Base-by-base conservation (phyloP, 2,797 vertebrate species). In the Lithobates pipiens region DNA sequence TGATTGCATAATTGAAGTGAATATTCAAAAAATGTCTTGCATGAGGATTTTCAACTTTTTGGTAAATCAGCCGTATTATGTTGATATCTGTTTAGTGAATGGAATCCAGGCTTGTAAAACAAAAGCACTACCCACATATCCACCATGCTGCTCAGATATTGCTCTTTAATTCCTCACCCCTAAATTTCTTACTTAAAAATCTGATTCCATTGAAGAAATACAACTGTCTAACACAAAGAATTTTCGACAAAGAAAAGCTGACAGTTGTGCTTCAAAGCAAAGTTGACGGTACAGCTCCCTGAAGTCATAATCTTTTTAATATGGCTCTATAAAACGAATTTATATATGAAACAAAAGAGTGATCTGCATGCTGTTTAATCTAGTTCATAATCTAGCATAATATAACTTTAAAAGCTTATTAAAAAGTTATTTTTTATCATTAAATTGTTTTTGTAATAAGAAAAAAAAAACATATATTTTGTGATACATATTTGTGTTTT, bases 291-390 rank as follows among this genome's bases (percentile, higher is more conserved):
- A 39, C 65, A n/a, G 34, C 63, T 80, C 77, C 72, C 71, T 50
- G 15, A 67, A 69, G 84, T 50, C 77, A 42, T 50, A 42, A 44
- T 42, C 44, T 57, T 85, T 67, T 68, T 76, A 85, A 80, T 69
- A 76, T 68, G 2, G 15, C n/a, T 50, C 72, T 21, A 77, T 77
- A 65, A 78, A 73, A 71, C 18, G 88, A 76, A 90, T 84, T 89
- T 89, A 81, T 89, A 89, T 88, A 79, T 88, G 88, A 87, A 87
- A 71, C 70, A 57, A 86, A 77, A 78, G 10, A 77, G 76, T n/a
- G 27, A 80, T 80, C 67, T 39, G 72, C 27, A 44, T 63, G 65
- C 13, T 21, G 70, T 67, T 83, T 84, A 57, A 78, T 82, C 25
- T 54, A 46, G 34, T 71, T 23, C 23, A 57, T 71, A 75, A 84